Evolutionary conservation across 1,140 invertebrate genomes (phyloP), one percentile per base, ranked within the genome.

Genomic region (Leptinotarsa lineolata): DNA sequence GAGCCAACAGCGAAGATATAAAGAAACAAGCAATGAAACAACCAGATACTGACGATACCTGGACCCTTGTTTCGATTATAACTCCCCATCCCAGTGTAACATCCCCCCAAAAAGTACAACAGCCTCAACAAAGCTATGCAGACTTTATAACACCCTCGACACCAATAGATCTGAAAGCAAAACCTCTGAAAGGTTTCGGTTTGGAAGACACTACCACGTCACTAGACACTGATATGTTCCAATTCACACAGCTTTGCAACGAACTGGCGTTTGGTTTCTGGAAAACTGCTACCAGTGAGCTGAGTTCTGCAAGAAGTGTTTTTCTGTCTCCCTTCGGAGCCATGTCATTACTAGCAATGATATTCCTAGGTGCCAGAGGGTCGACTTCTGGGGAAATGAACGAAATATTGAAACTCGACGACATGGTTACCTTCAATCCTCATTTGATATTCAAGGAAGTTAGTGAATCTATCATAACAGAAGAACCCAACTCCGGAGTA

Each of bases 361-460:
- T 95, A 45, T 95, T 95, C 82, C 87, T 96, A 54, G 95, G 94
- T 3, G 94, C 94, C 4, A 87, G 92, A 74, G 94, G 94, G 46
- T 88, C 91, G n/a, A 96, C 95, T 0, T 94, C 94, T 1, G 92
- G 92, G 1, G 93, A 95, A 87, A 94, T 96, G 91, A 95, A 95
- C 80, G 92, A 95, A 75, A 88, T 95, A 15, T 86, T 96, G 0
- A 91, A 92, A 77, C 84, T 96, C 8, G 94, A 95, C 80, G 93
- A 95, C 74, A 93, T 94, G 88, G 90, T 94, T 0, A 93, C 92
- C 1, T 95, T 95, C 77, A 95, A 95, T 85, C 94, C 94, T 1
- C 94, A 95, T 82, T 87, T 94, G 74, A 91, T 94, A 0, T 91
- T 95, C 71, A 92, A 92, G 82, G 94, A 95, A 82, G 91, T 95